Base-by-base conservation (phyloP, 2,888 invertebrate species). In the Thecocarcelia acutangulata region DNA sequence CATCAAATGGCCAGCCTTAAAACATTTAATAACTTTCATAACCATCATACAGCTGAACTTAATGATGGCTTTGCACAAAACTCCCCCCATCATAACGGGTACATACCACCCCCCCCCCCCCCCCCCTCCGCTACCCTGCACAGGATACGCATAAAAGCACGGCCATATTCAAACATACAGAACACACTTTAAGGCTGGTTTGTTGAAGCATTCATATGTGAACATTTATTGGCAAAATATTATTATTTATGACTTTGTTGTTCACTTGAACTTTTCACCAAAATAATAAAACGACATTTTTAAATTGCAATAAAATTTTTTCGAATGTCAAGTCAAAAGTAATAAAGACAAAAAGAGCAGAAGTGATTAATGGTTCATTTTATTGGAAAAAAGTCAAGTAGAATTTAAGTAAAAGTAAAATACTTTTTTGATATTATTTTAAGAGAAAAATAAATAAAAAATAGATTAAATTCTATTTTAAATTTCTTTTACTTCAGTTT, bases 161-260 rank as follows among this genome's bases (percentile, higher is more conserved):
- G 61, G 42, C n/a, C 48, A 13, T 17, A 13, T 17, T 46, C 24
- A 48, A 68, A 54, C 33, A 28, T 28, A 28, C 15, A 15, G n/a
- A 59, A 50, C 28, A 46, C 19, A 44, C 48, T 68, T 68, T 54
- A 46, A 69, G 61, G 73, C 74, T 73, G 75, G 83, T 61, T 58
- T 87, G 84, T 85, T 73, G 74, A 82, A 74, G 69, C 82, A 66
- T 82, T 87, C 89, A 87, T 85, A 87, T 79, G 76, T 81, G 77
- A 88, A 88, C 88, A 87, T 87, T 89, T 88, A 88, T 89, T 88
- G 88, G 88, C 87, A 87, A 88, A 78, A 88, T 87, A 89, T 88
- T 87, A 87, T 89, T 88, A 88, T 88, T 88, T 88, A 88, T 89
- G 88, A 87, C 87, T 86, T 87, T 88, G 79, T 74, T 85, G 86